Conservation (phyloP, 2,888 invertebrate genomes). For the Nemotelus nigrinus region DNA sequence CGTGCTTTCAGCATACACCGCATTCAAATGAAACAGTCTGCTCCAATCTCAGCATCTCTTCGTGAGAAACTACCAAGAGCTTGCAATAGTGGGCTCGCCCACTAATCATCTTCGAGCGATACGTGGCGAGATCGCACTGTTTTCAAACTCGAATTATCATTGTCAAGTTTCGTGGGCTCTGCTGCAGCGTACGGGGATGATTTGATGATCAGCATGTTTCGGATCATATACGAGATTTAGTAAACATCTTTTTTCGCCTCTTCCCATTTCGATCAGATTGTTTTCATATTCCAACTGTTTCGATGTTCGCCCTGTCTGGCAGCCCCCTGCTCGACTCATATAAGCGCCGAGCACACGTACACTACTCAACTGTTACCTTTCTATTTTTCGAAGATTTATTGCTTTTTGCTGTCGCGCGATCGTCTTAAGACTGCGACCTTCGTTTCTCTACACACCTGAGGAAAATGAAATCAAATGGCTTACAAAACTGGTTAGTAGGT, state of each 20-base stretch:
- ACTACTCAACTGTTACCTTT: slow-evolving; percentile 18
- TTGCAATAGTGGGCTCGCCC: no score
- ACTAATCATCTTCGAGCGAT: no score
- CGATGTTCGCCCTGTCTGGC: slow-evolving; percentile 18
- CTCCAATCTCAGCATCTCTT: no score
- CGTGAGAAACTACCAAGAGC: no score
- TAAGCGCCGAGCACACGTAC: neutral
- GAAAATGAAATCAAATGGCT: slow-evolving; percentile 38
- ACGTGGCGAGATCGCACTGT: no score
- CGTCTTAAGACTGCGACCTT: slow-evolving; percentile 31
- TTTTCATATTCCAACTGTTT: slow-evolving; percentile 6
- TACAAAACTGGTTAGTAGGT: slow-evolving; percentile 43
- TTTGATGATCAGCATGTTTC: no score
- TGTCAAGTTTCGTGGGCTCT: no score
- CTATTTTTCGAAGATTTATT: slow-evolving; percentile 30
- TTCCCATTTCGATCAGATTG: slow-evolving; percentile 27
- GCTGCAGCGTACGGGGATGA: no score
- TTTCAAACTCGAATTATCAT: no score
- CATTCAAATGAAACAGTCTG: no score
- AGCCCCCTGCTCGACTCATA: neutral
- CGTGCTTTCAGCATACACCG: no score
- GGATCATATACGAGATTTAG: no score
- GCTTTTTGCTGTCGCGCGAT: slow-evolving; percentile 10
- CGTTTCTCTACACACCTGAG: slow-evolving; percentile 39
- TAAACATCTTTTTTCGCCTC: neutral